Conservation (phyloP, 2,888 invertebrate species). For the Noctua pronuba region DNA sequence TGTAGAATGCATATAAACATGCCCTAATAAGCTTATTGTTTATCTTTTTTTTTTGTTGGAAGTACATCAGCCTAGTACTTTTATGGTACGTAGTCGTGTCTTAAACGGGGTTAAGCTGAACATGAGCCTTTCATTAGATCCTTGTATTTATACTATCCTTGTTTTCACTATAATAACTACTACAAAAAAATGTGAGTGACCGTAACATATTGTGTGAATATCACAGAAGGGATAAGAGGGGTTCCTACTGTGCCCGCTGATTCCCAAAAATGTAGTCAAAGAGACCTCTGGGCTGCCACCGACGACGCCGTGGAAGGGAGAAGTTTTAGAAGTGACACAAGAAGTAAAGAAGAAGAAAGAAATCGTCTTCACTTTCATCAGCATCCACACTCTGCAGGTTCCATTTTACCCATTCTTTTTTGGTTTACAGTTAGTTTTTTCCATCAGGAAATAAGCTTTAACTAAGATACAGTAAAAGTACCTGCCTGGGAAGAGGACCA, state of each 20-base stretch:
- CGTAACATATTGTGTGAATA: background rate
- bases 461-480: no score
- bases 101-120: background rate
- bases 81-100: background rate
- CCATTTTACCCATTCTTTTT: background rate
- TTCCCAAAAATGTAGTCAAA: background rate
- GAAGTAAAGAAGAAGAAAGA: background rate
- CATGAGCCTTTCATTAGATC: background rate
- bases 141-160: no score
- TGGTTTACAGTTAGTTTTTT: background rate
- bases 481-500: no score
- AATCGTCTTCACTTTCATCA: background rate
- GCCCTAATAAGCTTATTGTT: conserved; percentile 11
- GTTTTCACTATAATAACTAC: background rate
- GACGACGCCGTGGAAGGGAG: background rate
- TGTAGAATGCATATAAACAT: conserved; percentile 33
- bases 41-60: background rate
- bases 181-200: background rate
- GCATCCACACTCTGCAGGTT: background rate
- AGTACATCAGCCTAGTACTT: background rate
- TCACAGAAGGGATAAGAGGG: background rate
- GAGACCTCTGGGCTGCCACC: no score
- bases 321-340: background rate
- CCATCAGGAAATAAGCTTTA: no score
- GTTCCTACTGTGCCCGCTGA: background rate